Evolutionary conservation across 2,888 invertebrate species (phyloP), one percentile per base, ranked within the genome.

Genomic region (Autographa pulchrina): DNA sequence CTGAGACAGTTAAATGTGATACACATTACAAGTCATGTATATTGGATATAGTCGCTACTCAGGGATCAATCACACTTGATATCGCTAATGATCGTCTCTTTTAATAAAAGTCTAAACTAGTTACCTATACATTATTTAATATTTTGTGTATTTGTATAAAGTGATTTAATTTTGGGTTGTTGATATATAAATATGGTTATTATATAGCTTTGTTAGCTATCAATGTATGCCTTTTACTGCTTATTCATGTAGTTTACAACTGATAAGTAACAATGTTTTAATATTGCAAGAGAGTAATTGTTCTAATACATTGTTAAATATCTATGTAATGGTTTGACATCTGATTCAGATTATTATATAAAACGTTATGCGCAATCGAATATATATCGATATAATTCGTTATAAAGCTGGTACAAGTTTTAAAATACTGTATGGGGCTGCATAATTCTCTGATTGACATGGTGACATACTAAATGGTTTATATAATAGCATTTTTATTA

Each of bases 101-200:
- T 38, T 59, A 61, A 60, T 74, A 58, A 18, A 63, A 18, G 78
- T 62, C 61, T 65, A 67, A 65, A 69, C 60, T 66, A 82, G 83
- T 80, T 81, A 81, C 83, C 81, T 74, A 77, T 83, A 75, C 63
- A 81, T 71, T 74, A 74, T 59, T n/a, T 25, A 73, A 70, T 70
- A 56, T 71, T 72, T 64, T 79, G 68, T 69, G 68, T 75, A 75
- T 75, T 75, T 80, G 73, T 84, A 80, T 80, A 82, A 72, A 82
- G 62, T 73, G 69, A 59, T 70, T 73, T 60, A 59, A 60, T 77
- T 69, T 73, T 73, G 68, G 73, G 54, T 82, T 77, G 60, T 73
- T 70, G 38, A 48, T 59, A 6, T 38, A 38, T 38, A 38, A 11
- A 38, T 38, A 38, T 11, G 38, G 2, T 38, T 11, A 25, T 25